A percentile compares a stretch with the other conserved stretches of the same genome.
Conservation (phyloP, 2,113 vertebrate genomes). For the Petrocephalus microphthalmus region DNA sequence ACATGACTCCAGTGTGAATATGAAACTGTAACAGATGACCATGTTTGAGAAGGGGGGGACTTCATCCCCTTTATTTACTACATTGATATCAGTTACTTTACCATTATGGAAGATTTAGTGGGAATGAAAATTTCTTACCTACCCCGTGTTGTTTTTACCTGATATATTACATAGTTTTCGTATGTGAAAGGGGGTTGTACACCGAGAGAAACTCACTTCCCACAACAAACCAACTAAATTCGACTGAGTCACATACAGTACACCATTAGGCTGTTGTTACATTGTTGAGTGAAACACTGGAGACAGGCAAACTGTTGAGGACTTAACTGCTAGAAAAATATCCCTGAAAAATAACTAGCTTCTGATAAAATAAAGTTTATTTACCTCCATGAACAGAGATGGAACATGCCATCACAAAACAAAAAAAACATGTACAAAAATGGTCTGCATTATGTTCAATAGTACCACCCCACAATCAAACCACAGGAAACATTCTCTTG, state of each 20-base stretch:
- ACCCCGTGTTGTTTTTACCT: background rate
- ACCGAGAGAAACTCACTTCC: background rate
- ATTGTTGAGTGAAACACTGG: background rate
- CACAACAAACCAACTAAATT: background rate
- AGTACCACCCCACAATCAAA: no score
- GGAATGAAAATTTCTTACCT: background rate
- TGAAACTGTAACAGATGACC: background rate
- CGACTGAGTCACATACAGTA: background rate
- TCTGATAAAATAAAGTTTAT: no score
- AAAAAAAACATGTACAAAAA: no score
- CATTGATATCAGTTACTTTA: background rate
- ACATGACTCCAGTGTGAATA: background rate
- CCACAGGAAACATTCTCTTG: background rate
- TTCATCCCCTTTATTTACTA: background rate
- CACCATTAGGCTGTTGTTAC: background rate
- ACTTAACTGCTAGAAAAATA: background rate
- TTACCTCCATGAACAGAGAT: no score
- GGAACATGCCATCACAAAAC: no score
- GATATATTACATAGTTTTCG: background rate
- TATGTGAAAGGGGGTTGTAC: background rate
- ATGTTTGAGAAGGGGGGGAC: background rate
- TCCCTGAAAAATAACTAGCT: no score
- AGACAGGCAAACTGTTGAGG: background rate
- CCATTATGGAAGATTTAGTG: background rate
- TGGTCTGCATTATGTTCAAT: background rate